These are phyloP conservation scores for Bos indicus DNA, from an alignment of 2,113 vertebrate genomes.

Conservation along the genomic window DNA sequence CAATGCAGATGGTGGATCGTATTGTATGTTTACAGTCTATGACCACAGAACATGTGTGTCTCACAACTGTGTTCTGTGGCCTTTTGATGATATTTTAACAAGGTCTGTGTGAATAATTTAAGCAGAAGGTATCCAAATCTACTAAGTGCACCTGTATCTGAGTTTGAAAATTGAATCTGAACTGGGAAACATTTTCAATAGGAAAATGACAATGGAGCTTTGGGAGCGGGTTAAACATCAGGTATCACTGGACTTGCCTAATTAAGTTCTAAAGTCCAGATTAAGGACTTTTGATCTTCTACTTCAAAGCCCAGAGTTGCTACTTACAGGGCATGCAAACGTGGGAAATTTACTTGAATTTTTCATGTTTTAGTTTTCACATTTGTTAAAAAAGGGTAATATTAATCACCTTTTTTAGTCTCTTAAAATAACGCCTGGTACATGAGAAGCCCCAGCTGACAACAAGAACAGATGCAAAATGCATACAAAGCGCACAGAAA, in stretches of 20 bases:
- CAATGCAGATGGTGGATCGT: not conserved
- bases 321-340: not conserved
- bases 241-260: not conserved
- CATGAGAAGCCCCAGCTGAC: not conserved
- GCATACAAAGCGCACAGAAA: not conserved
- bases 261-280: not conserved
- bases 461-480: not conserved
- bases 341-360: not conserved
- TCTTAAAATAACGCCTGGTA: not conserved
- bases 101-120: not conserved
- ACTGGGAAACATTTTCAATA: not conserved
- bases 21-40: not conserved
- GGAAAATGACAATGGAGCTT: not conserved
- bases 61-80: not conserved
- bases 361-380: not conserved
- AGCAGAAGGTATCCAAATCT: not conserved
- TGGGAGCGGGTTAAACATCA: not conserved
- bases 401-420: not conserved
- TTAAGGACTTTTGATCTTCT: not conserved
- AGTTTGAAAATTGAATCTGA: not conserved
- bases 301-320: not conserved
- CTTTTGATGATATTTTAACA: conserved; percentile 2
- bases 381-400: not conserved
- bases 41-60: not conserved
- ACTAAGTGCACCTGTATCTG: not conserved